Percentiles rank a stretch among this genome's conserved stretches.
Conservation (phyloP, 2,888 invertebrate species). For the Tenthredo amoena region DNA sequence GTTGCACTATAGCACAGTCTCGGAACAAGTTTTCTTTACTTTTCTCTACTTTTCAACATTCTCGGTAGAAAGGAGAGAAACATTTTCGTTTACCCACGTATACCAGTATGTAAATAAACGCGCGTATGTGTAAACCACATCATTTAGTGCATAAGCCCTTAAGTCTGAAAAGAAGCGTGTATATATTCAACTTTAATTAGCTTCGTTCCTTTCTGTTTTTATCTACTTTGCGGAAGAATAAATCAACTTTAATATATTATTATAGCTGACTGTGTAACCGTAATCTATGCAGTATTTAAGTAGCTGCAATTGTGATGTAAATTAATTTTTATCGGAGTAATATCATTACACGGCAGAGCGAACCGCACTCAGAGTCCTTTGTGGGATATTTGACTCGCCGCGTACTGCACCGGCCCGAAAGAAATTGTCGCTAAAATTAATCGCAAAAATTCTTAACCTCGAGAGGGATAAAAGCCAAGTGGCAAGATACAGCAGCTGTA, state of each 20-base stretch:
- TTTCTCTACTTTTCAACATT: background rate
- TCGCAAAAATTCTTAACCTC: background rate
- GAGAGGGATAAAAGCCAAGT: background rate
- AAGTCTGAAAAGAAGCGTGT: background rate
- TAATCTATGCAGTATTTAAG: slow-evolving; percentile 23
- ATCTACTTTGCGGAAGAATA: slow-evolving; percentile 29
- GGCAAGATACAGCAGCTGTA: background rate
- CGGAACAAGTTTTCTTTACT: background rate
- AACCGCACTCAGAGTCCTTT: background rate
- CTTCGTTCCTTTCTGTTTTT: slow-evolving; percentile 4
- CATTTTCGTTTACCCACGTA: background rate
- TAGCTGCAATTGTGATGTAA: slow-evolving; percentile 31
- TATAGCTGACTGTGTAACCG: background rate
- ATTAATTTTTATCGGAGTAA: slow-evolving; percentile 15
- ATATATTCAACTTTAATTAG: slow-evolving; percentile 22
- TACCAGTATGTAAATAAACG: background rate
- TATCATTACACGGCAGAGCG: slow-evolving; percentile 10
- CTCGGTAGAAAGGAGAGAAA: background rate
- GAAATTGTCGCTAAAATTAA: slow-evolving; percentile 8
- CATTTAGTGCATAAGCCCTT: slow-evolving; percentile 7
- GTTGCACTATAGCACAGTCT: background rate
- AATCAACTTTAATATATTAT: slow-evolving; percentile 42
- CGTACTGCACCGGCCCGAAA: background rate
- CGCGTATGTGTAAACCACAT: background rate
- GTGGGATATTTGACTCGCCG: background rate